phyloP scores from a whole-genome alignment of 2,888 invertebrate genomes.

The Eristalis pertinax region DNA sequence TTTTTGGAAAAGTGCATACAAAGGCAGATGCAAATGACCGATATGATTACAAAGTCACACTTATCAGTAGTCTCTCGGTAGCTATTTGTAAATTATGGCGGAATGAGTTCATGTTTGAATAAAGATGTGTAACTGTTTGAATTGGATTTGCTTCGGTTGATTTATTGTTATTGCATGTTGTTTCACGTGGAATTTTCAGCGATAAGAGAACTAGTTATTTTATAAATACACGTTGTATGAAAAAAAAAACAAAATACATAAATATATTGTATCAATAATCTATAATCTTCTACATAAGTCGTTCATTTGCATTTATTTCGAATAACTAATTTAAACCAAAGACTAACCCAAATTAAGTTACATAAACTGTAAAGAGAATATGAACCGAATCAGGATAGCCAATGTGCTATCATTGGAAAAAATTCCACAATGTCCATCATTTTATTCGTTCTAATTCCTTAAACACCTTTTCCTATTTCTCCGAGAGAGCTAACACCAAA shows the following conservation, averaged over 20 bases:
- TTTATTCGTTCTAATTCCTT: constrained; percentile 62
- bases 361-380: too few species aligned
- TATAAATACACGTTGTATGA: too few species aligned
- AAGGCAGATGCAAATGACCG: constrained; percentile 37
- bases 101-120: constrained; percentile 42
- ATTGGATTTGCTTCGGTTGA: too few species aligned
- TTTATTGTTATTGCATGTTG: too few species aligned
- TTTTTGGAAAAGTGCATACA: constrained; percentile 1
- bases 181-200: too few species aligned
- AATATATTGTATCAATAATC: too few species aligned
- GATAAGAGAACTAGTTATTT: too few species aligned
- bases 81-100: constrained; percentile 20
- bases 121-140: neutral
- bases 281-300: too few species aligned
- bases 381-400: neutral
- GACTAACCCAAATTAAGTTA: too few species aligned
- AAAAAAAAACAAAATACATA: too few species aligned
- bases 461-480: constrained; percentile 43
- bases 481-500: neutral
- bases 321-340: too few species aligned
- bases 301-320: too few species aligned
- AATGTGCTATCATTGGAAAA: neutral
- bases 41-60: constrained; percentile 39
- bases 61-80: constrained; percentile 55
- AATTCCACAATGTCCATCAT: constrained; percentile 56